Evolutionary conservation across 2,113 vertebrate species (phyloP).

Genomic region (Ibidorhyncha struthersii): DNA sequence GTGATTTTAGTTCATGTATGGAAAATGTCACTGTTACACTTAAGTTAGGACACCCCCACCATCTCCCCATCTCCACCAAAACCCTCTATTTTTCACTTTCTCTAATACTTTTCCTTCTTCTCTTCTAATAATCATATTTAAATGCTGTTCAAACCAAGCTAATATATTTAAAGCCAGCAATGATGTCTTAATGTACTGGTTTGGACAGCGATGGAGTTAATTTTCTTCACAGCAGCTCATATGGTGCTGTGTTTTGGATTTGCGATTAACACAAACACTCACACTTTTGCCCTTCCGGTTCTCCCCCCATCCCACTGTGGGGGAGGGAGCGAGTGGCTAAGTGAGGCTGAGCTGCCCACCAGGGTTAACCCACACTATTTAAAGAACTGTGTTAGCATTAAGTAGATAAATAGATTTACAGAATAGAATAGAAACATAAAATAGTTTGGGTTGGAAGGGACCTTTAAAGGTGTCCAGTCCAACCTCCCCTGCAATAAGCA

Average conservation of each 20-base stretch:
- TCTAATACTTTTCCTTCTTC: background rate
- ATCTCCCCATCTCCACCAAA: background rate
- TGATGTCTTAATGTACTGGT: background rate
- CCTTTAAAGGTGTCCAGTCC: background rate
- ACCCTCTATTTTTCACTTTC: background rate
- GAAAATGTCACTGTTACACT: background rate
- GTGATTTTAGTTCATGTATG: background rate
- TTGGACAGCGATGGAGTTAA: background rate
- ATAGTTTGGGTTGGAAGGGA: background rate
- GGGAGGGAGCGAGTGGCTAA: rapidly evolving
- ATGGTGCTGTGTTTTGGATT: background rate
- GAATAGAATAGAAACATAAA: background rate
- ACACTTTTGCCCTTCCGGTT: background rate
- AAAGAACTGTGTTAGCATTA: background rate
- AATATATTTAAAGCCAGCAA: background rate
- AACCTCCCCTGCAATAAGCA: background rate
- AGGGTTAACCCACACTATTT: background rate
- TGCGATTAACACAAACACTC: background rate
- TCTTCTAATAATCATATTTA: background rate
- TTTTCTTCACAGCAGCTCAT: background rate
- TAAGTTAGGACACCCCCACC: background rate
- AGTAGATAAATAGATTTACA: background rate
- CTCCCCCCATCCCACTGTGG: rapidly evolving
- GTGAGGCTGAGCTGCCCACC: background rate
- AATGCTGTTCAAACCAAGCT: background rate